Conservation (phyloP, 2,113 vertebrate genomes). For the Poecilia latipinna region DNA sequence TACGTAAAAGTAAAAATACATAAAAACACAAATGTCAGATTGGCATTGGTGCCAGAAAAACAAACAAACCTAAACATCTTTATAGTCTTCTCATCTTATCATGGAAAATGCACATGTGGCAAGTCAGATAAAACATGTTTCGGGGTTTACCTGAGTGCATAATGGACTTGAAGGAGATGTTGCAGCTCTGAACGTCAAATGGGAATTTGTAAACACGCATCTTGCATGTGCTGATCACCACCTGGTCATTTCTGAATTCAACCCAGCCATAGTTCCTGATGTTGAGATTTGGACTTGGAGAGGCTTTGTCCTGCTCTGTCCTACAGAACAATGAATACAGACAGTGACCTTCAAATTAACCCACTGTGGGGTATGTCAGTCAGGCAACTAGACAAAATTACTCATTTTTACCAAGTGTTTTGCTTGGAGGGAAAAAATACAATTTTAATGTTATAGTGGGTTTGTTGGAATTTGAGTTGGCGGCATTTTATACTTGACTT, state of each 20-base stretch:
- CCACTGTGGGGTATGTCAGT: too few relatives aligned
- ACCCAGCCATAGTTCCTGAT: neutral
- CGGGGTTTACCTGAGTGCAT: constrained; percentile 48
- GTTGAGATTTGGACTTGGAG: constrained; percentile 38
- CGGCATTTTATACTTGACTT: neutral
- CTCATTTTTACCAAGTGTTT: neutral
- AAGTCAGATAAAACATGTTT: neutral
- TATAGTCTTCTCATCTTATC: neutral
- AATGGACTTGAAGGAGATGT: constrained; percentile 61
- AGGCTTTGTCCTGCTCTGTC: constrained; percentile 58
- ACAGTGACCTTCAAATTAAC: neutral
- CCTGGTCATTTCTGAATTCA: constrained; percentile 20
- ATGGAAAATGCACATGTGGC: neutral
- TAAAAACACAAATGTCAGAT: too few relatives aligned
- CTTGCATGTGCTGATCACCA: constrained; percentile 65
- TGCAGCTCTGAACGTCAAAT: constrained; percentile 70
- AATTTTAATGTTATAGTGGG: neutral
- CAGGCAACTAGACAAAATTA: too few relatives aligned
- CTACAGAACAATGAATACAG: constrained; percentile 23
- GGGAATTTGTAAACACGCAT: constrained; percentile 70
- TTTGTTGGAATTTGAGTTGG: too few relatives aligned
- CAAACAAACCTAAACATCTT: neutral
- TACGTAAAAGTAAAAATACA: too few relatives aligned
- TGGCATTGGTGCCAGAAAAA: neutral
- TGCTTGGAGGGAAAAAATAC: neutral